Evolutionary conservation across 2,113 vertebrate species (phyloP).

Genomic region (Alligator sinensis): DNA sequence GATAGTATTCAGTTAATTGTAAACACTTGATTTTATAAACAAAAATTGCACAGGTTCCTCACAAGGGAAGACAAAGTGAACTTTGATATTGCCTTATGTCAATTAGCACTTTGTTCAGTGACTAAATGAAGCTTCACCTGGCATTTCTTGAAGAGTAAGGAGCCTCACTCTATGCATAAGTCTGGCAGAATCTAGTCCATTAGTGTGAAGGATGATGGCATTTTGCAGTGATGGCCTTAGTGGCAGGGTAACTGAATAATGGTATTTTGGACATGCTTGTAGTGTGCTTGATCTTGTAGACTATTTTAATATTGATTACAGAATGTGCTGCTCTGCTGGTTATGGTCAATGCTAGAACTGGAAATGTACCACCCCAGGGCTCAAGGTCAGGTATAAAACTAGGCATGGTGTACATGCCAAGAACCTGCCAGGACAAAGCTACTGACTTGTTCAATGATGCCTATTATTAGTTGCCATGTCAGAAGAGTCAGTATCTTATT

Average conservation of each 20-base stretch:
- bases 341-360: neutral
- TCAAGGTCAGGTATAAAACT: neutral
- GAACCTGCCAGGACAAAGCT: fast-evolving
- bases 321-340: neutral
- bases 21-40: neutral
- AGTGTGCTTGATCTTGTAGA: neutral
- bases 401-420: neutral
- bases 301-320: neutral
- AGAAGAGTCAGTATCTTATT: neutral
- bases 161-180: neutral
- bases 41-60: neutral
- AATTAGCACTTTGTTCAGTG: neutral
- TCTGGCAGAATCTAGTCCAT: neutral
- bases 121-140: neutral
- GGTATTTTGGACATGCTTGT: neutral
- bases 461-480: neutral
- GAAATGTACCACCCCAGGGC: neutral
- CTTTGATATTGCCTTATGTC: neutral
- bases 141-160: neutral
- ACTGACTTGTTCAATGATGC: neutral
- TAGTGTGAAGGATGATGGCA: neutral
- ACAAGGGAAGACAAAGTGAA: neutral
- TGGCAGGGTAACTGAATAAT: neutral
- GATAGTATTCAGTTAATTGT: neutral
- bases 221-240: neutral